A percentile compares a stretch with the other conserved stretches of the same genome.
These are phyloP conservation scores for Heptranchias perlo DNA, from an alignment of 2,113 vertebrate species.

Conservation along the genomic window DNA sequence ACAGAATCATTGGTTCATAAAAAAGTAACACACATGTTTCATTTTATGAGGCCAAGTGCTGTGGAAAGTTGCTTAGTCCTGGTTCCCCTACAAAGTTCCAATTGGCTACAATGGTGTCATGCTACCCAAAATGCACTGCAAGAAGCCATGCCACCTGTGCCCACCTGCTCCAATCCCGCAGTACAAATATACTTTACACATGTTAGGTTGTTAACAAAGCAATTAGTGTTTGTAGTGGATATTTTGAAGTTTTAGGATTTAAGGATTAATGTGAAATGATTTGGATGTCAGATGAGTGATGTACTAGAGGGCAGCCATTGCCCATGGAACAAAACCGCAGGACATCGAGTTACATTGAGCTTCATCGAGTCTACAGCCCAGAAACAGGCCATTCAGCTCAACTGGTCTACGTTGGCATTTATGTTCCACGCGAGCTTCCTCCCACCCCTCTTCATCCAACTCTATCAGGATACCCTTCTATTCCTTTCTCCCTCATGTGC, in stretches of 20 bases:
- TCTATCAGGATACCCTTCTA: no score
- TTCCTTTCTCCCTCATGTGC: no score
- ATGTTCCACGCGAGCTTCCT: no score
- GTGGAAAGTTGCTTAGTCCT: not conserved
- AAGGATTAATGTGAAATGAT: not conserved
- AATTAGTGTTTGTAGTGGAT: not conserved
- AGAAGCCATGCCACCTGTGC: not conserved
- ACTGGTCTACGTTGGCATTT: no score
- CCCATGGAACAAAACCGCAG: not conserved
- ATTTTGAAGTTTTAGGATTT: not conserved
- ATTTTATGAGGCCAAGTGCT: not conserved
- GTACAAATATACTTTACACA: not conserved
- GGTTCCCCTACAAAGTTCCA: not conserved
- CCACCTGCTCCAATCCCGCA: not conserved
- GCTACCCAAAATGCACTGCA: not conserved
- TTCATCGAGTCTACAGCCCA: no score
- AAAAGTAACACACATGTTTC: not conserved
- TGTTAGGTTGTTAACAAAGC: not conserved
- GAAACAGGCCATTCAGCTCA: no score
- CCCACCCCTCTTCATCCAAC: no score
- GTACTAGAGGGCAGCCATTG: not conserved
- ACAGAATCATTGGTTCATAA: not conserved
- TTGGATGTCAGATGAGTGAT: not conserved
- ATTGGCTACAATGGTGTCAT: not conserved
- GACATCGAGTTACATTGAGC: no score